Evolutionary conservation across 2,797 vertebrate species (phyloP).

Genomic region (Huso huso): DNA sequence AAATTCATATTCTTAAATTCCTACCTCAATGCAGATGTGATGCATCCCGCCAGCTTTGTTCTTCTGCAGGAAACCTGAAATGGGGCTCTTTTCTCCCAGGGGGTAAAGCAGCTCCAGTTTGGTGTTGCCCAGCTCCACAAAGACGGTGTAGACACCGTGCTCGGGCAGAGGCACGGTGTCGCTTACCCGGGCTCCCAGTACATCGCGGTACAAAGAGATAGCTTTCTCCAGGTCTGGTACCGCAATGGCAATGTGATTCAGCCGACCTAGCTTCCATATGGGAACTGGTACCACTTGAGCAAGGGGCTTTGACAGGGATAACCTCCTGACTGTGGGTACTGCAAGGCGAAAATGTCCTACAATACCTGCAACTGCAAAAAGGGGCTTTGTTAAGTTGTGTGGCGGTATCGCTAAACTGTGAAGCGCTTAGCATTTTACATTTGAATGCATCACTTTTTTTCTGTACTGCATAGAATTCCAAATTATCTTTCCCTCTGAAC

Average conservation of each 20-base stretch:
- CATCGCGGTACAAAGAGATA: slow-evolving; percentile 71
- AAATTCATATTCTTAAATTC: neutral
- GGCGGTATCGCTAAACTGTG: no score
- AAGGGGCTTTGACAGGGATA: slow-evolving; percentile 40
- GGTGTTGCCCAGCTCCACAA: slow-evolving; percentile 89
- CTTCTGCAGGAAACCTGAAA: slow-evolving; percentile 82
- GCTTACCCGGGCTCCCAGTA: slow-evolving; percentile 85
- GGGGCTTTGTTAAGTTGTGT: neutral
- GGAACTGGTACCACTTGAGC: slow-evolving; percentile 41
- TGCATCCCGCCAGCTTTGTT: slow-evolving; percentile 92
- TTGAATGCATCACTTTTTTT: no score
- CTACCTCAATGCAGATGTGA: slow-evolving; percentile 94
- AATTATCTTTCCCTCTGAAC: no score
- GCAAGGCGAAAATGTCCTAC: slow-evolving; percentile 41
- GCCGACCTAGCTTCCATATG: slow-evolving; percentile 80
- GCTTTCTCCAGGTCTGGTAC: slow-evolving; percentile 86
- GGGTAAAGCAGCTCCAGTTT: slow-evolving; percentile 93
- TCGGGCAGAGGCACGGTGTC: slow-evolving; percentile 70
- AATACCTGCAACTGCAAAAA: slow-evolving; percentile 50
- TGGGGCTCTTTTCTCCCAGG: slow-evolving; percentile 80
- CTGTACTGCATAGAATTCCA: no score
- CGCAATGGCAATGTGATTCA: slow-evolving; percentile 88
- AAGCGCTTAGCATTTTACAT: no score
- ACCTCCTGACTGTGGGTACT: slow-evolving; percentile 23
- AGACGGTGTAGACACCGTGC: slow-evolving; percentile 87